These are phyloP conservation scores for Cephus runcator DNA, from an alignment of 2,888 invertebrate species.

Conservation along the genomic window DNA sequence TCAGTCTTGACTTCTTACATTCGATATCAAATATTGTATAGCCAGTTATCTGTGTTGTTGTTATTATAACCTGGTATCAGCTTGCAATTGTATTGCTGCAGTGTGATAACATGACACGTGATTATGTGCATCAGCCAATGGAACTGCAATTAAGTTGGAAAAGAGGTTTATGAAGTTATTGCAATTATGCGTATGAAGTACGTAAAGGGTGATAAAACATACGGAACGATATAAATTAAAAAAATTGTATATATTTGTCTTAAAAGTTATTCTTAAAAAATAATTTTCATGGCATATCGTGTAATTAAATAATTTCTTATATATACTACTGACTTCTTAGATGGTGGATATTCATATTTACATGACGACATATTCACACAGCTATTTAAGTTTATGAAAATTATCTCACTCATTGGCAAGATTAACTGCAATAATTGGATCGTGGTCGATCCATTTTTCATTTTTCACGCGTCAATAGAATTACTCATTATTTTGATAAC, in stretches of 20 bases:
- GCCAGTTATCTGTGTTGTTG: too few species aligned
- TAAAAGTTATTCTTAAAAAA: background rate
- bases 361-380: background rate
- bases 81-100: too few species aligned
- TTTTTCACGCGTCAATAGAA: constrained; percentile 38
- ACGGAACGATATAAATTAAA: background rate
- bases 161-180: background rate
- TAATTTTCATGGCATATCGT: background rate
- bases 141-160: background rate
- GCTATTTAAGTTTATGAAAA: background rate
- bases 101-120: too few species aligned
- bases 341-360: background rate
- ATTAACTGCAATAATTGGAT: background rate
- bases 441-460: background rate
- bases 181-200: background rate
- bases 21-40: too few species aligned
- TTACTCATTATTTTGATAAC: constrained; percentile 33
- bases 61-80: too few species aligned
- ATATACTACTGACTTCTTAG: background rate
- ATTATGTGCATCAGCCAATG: background rate
- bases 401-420: background rate
- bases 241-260: background rate
- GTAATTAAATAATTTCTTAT: background rate
- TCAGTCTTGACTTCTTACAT: too few species aligned
- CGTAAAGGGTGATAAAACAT: background rate